Base-by-base conservation (phyloP, 2,113 vertebrate species). In the Zapus hudsonius region DNA sequence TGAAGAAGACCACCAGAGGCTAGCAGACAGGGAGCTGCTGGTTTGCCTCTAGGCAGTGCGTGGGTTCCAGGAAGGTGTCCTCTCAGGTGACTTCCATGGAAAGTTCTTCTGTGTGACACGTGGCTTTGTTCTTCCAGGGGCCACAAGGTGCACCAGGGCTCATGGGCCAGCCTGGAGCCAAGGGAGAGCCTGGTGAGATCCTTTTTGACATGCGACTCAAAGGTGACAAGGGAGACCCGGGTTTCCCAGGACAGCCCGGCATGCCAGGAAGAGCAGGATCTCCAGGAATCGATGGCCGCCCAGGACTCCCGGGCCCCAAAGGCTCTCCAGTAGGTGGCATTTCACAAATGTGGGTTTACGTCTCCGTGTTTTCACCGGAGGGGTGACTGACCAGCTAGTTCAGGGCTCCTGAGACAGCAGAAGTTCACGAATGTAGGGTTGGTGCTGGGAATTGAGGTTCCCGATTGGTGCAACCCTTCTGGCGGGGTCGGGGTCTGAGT, bases 141-240 rank as follows among this genome's bases (percentile, higher is more conserved):
- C 78, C 90, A 1, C 87, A 96, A 1, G 99, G 99, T 16, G 2
- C 4, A 33, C 98, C 98, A n/a, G 99, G 99, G 59, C 96, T 99
- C 83, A 98, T 96, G 5, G 99, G 99, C 78, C 94, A 84, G 25
- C 99, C 99, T 7, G 99, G 99, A 78, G 95, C 99, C 92, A 98
- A 99, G 88, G 99, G 99, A 85, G 99, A 99, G 70, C 99, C 99
- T 33, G 99, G 99, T 3, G 99, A 99, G 89, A 97, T 99, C 94
- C 97, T 95, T 76, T 95, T 98, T 0, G 98, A 98, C 74, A 59
- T 98, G 1, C 97, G 98, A 74, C 97, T 99, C 89, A 99, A 99
- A 97, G 99, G 99, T 1, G 99, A 99, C 42, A 99, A 98, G 94
- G 99, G 99, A 95, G 95, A 97, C 36, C 97, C 98, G 47, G 99